phyloP scores from a whole-genome alignment of 2,797 vertebrate species.

The Tapera naevia region DNA sequence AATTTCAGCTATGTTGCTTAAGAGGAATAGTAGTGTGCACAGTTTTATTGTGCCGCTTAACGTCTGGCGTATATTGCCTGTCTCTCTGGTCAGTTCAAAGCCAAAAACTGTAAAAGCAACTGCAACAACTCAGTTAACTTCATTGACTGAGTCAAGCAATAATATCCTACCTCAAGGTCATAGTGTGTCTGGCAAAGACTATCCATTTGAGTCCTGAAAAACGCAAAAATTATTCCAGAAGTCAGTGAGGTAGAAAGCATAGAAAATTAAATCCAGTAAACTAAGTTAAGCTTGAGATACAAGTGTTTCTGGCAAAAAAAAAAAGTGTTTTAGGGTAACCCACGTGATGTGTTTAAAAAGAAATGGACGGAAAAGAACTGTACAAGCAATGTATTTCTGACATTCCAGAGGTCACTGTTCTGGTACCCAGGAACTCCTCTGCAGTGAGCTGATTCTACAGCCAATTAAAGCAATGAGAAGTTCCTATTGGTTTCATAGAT shows the following conservation, averaged over 20 bases:
- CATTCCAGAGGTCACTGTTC: neutral
- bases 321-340: neutral
- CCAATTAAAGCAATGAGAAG: neutral
- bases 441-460: neutral
- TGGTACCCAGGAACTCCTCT: neutral
- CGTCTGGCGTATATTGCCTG: neutral
- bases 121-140: neutral
- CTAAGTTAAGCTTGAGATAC: neutral
- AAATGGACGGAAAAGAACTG: neutral
- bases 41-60: neutral
- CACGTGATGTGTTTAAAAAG: neutral
- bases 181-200: neutral
- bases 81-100: neutral
- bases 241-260: neutral
- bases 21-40: neutral
- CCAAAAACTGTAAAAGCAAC: neutral
- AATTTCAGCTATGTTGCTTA: neutral
- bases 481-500: neutral
- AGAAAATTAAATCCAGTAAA: neutral
- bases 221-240: neutral
- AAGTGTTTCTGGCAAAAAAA: neutral
- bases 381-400: neutral
- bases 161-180: neutral
- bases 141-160: neutral
- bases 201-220: neutral